A percentile compares a stretch with the other conserved stretches of the same genome.
Conservation (phyloP, 2,113 vertebrate species). For the Ptilonorhynchus violaceus region DNA sequence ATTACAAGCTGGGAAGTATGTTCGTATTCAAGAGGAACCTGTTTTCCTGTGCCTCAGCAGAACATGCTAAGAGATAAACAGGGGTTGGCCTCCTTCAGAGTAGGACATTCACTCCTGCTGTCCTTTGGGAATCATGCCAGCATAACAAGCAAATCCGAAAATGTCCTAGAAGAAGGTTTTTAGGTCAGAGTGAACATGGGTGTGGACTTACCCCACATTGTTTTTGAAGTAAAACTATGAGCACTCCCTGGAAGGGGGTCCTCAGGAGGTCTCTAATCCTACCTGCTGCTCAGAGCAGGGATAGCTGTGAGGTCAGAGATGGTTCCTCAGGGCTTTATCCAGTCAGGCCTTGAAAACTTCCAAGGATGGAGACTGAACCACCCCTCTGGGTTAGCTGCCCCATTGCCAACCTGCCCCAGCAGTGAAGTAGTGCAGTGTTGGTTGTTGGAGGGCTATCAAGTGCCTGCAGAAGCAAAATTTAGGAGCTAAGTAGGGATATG, state of each 20-base stretch:
- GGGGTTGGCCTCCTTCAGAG: background rate
- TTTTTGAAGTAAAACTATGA: background rate
- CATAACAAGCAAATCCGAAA: background rate
- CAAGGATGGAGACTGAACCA: background rate
- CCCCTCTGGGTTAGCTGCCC: background rate
- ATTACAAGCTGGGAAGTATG: conserved; percentile 1
- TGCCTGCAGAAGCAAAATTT: background rate
- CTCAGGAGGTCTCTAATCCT: background rate
- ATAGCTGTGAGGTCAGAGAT: background rate
- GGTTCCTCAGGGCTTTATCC: background rate
- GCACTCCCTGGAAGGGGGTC: background rate
- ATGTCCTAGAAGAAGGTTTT: background rate
- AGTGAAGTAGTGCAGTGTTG: background rate
- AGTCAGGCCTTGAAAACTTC: background rate
- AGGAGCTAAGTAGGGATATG: background rate
- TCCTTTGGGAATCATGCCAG: background rate
- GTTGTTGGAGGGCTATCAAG: background rate
- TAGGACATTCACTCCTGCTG: background rate
- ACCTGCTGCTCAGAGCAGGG: background rate
- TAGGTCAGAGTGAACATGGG: background rate
- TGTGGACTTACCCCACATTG: background rate
- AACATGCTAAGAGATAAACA: background rate
- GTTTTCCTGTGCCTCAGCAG: conserved; percentile 16
- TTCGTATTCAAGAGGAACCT: background rate
- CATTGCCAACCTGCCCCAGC: rapidly evolving